Evolutionary conservation across 2,888 invertebrate genomes (phyloP), one percentile per base, ranked within the genome.

Genomic region (Eupelmus urozonus): DNA sequence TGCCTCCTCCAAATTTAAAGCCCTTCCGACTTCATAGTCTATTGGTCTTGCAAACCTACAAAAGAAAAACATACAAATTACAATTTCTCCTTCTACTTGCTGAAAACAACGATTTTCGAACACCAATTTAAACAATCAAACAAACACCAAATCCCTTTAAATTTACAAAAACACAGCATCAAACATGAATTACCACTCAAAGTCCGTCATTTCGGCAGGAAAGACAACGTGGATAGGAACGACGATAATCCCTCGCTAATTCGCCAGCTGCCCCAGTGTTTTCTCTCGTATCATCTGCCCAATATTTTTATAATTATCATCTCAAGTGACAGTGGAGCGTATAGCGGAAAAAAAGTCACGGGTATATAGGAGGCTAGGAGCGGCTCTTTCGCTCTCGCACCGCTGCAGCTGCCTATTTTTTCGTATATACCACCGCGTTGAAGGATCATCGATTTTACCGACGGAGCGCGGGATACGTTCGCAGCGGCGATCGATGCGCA

Each of bases 1-100:
- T 1, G 91, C 90, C 81, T 90, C 90, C 75, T 90, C 90, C 40
- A 85, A 66, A 29, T 75, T 72, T n/a, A 83, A 78, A 71, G 66
- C 55, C 62, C 82, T 82, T 62, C 82, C 82, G 5, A 75, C 72
- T 80, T 81, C 82, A 82, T 84, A 84, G 67, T 87, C 84, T 57
- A 83, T 42, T n/a, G 86, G 81, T 79, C 84, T 84, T 42, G 88
- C 83, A 77, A 86, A 80, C 89, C 89, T 89, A 67, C 3, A 83
- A 73, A 3, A 13, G 34, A 5, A 9, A 34, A 34, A 5, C n/a
- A n/a, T n/a, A n/a, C 18, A 29, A 45, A 20, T 16, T 18, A 55
- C 55, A 5, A 71, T 74, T 67, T 49, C 27, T 29, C 18, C 55
- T 25, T 27, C 25, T 53, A 34, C 34, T 34, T 34, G 34, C 34